phyloP scores from a whole-genome alignment of 2,113 vertebrate genomes.

The Agelaius tricolor region DNA sequence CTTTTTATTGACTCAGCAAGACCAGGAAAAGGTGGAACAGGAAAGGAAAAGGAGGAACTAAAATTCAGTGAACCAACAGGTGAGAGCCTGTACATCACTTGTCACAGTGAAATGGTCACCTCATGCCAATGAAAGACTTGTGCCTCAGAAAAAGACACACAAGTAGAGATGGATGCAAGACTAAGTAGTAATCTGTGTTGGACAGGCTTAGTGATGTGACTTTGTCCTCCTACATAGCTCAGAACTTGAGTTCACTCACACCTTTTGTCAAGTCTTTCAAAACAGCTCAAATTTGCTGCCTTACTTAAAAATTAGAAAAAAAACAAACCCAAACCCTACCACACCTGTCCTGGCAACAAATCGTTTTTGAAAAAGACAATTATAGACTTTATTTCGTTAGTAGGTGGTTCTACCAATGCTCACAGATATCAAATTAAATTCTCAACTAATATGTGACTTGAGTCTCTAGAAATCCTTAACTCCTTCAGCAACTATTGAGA shows the following conservation, averaged over 20 bases:
- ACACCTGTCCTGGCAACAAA: not conserved
- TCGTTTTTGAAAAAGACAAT: not conserved
- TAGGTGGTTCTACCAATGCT: not conserved
- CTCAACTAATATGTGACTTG: not conserved
- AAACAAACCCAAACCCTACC: not conserved
- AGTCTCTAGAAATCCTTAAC: not conserved
- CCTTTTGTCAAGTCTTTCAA: not conserved
- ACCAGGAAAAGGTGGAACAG: not conserved
- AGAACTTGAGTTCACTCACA: not conserved
- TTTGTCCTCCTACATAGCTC: not conserved
- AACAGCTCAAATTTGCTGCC: not conserved
- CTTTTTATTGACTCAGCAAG: not conserved
- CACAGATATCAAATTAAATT: not conserved
- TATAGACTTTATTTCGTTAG: not conserved
- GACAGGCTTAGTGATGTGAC: not conserved
- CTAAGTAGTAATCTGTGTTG: not conserved
- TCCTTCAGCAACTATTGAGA: not conserved
- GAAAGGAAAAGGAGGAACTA: not conserved
- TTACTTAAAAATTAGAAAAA: not conserved
- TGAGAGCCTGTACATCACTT: not conserved
- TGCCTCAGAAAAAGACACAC: not conserved
- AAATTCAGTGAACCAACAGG: not conserved
- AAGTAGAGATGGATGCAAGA: not conserved
- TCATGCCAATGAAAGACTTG: not conserved
- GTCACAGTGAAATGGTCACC: not conserved